Evolutionary conservation across 2,797 vertebrate species (phyloP).

Genomic region (Cyclopterus lumpus): DNA sequence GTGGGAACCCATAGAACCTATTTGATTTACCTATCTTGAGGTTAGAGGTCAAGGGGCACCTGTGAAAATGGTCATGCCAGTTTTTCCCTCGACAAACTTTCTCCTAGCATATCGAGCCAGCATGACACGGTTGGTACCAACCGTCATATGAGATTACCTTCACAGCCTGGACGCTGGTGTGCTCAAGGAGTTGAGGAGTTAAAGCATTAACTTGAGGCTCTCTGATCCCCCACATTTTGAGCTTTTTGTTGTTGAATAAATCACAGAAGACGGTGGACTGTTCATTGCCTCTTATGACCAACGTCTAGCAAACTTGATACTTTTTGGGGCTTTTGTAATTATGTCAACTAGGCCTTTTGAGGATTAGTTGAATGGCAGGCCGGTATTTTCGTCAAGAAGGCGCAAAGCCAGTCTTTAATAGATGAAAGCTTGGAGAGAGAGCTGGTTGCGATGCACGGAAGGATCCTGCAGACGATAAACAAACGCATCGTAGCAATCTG

Average conservation of each 20-base stretch:
- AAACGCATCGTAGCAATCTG: slow-evolving; percentile 8
- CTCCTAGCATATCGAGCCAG: neutral
- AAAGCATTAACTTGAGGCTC: neutral
- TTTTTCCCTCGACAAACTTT: neutral
- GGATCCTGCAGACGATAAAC: slow-evolving; percentile 27
- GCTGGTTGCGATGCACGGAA: slow-evolving; percentile 16
- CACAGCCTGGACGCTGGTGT: neutral
- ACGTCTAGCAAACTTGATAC: neutral
- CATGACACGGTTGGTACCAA: neutral
- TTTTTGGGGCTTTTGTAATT: neutral
- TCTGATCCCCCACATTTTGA: neutral
- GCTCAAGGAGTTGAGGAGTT: neutral
- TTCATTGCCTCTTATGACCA: neutral
- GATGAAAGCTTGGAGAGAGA: slow-evolving; percentile 22
- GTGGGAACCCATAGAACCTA: neutral
- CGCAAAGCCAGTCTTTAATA: slow-evolving; percentile 12
- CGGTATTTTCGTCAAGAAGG: slow-evolving; percentile 1
- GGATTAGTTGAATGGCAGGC: slow-evolving; percentile 43
- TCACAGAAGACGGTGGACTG: neutral
- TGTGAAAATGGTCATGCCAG: neutral
- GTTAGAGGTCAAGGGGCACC: neutral
- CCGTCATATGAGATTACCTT: neutral
- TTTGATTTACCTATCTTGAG: neutral
- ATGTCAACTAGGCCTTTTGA: slow-evolving; percentile 17
- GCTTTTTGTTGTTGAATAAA: neutral